These are phyloP conservation scores for Kryptolebias ocellatus DNA, from an alignment of 2,797 vertebrate genomes.

Conservation along the genomic window DNA sequence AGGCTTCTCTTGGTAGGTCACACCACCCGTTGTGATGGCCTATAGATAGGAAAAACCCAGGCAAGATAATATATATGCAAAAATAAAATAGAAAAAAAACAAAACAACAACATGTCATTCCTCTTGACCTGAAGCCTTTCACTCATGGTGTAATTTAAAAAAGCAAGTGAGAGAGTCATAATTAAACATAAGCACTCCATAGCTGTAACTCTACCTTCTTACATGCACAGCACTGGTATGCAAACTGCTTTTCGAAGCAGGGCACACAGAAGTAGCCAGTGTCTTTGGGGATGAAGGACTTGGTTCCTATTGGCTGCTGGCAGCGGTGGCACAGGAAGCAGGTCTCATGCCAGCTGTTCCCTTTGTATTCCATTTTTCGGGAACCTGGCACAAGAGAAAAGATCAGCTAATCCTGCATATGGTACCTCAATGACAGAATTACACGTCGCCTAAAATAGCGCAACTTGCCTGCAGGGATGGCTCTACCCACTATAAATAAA, in stretches of 20 bases:
- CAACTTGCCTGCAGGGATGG: constrained; percentile 28
- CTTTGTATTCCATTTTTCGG: constrained; percentile 98
- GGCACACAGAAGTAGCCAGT: constrained; percentile 90
- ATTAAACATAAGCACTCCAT: neutral
- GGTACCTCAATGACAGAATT: constrained; percentile 54
- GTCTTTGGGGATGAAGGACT: constrained; percentile 94
- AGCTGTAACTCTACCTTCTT: constrained; percentile 88
- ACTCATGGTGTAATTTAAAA: constrained; percentile 15
- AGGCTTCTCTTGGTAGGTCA: constrained; percentile 90
- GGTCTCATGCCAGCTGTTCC: constrained; percentile 96
- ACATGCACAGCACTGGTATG: constrained; percentile 92
- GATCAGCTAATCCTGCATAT: constrained; percentile 71
- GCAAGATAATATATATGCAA: neutral
- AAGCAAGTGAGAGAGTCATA: neutral
- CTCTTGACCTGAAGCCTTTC: neutral
- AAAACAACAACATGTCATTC: constrained; percentile 3
- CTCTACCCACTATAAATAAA: neutral
- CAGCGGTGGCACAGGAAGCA: constrained; percentile 96
- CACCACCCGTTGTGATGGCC: constrained; percentile 91
- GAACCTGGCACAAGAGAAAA: constrained; percentile 84
- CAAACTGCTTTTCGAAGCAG: constrained; percentile 96
- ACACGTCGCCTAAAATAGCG: constrained; percentile 48
- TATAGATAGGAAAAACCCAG: constrained; percentile 53
- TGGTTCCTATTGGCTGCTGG: constrained; percentile 92
- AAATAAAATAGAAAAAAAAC: neutral